phyloP scores from a whole-genome alignment of 1,140 invertebrate genomes.

The Ips nitidus region DNA sequence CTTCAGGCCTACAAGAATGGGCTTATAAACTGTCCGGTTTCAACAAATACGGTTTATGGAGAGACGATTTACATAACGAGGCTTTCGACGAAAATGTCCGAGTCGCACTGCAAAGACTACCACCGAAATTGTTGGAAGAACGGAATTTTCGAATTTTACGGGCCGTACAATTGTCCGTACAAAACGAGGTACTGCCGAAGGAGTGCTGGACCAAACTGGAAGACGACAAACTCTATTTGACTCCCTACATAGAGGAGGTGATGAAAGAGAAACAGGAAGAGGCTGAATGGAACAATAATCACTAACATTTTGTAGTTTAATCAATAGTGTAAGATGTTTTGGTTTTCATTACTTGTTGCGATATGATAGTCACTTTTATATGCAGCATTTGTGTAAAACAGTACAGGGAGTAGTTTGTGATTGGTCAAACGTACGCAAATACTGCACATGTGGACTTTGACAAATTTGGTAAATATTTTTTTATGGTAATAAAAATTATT shows the following conservation, averaged over 20 bases:
- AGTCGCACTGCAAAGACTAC: conserved; percentile 79
- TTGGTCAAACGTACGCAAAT: too few relatives aligned
- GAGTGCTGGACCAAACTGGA: conserved; percentile 87
- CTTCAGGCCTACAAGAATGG: conserved; percentile 60
- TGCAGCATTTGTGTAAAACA: too few relatives aligned
- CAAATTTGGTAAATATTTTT: too few relatives aligned
- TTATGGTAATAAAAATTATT: too few relatives aligned
- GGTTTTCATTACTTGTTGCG: too few relatives aligned
- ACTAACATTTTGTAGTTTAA: too few relatives aligned
- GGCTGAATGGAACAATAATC: too few relatives aligned
- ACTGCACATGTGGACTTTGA: too few relatives aligned
- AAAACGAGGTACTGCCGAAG: conserved; percentile 77
- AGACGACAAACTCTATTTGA: conserved; percentile 78
- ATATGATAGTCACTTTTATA: too few relatives aligned
- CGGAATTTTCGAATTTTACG: conserved; percentile 60
- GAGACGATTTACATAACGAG: conserved; percentile 71
- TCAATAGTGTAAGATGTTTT: too few relatives aligned
- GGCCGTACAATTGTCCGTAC: conserved; percentile 63
- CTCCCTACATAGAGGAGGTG: background rate
- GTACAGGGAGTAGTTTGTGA: too few relatives aligned
- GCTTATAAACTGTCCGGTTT: conserved; percentile 70
- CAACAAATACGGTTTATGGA: conserved; percentile 76
- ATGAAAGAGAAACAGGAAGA: background rate
- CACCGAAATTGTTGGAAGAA: conserved; percentile 70
- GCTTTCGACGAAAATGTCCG: conserved; percentile 64